Percentiles rank a stretch among this genome's conserved stretches.
Evolutionary conservation across 1,140 invertebrate genomes (phyloP).

Genomic region (Acromyrmex heyeri): DNA sequence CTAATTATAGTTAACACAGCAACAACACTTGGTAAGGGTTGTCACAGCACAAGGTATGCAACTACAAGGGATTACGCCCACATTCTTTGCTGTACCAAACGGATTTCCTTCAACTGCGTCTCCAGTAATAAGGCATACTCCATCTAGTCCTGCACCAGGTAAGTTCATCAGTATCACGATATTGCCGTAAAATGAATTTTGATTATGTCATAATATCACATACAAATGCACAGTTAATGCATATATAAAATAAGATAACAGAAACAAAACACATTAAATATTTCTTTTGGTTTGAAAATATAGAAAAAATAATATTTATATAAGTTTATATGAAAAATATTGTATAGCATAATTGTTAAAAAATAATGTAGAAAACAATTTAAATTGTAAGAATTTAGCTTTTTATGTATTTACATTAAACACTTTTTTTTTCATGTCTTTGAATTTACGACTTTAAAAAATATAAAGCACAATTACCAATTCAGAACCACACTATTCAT

Average conservation of each 20-base stretch:
- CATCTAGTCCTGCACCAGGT: constrained; percentile 85
- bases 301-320: too few species aligned
- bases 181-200: neutral
- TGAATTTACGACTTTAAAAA: neutral
- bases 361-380: neutral
- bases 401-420: constrained; percentile 27
- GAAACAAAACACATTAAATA: neutral
- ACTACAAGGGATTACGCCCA: constrained; percentile 84
- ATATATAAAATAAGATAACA: neutral
- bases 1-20: constrained; percentile 83
- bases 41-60: constrained; percentile 86
- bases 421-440: constrained; percentile 4
- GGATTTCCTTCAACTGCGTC: constrained; percentile 84
- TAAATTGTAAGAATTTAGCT: neutral
- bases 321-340: neutral
- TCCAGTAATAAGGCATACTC: constrained; percentile 85
- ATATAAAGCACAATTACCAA: too few species aligned
- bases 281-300: neutral
- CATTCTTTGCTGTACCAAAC: constrained; percentile 86
- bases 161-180: constrained; percentile 64
- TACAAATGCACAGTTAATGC: neutral
- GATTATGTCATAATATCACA: constrained; percentile 13
- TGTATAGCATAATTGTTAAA: neutral
- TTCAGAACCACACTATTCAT: too few species aligned
- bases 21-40: constrained; percentile 84